A percentile compares a stretch with the other conserved stretches of the same genome.
These are phyloP conservation scores for Cyclophora albipunctata DNA, from an alignment of 2,888 invertebrate genomes.

Conservation along the genomic window DNA sequence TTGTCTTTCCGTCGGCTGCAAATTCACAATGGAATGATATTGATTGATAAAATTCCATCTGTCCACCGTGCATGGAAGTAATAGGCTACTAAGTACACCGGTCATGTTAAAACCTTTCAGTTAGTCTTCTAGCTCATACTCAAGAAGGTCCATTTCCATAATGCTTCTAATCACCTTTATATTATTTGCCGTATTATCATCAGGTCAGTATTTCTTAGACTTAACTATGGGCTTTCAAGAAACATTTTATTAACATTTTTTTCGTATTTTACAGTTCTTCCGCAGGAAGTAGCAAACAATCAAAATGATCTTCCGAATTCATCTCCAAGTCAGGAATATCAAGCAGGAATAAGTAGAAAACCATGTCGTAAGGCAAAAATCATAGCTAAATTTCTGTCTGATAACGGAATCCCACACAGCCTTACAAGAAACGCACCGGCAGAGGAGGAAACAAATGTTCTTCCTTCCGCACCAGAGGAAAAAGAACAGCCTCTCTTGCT, in stretches of 20 bases:
- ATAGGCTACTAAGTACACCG: conserved; percentile 12
- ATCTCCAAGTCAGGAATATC: conserved; percentile 1
- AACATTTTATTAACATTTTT: background rate
- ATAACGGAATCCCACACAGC: conserved; percentile 9
- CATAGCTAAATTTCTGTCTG: conserved; percentile 7
- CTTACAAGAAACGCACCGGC: no score
- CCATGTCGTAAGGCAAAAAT: conserved; percentile 21
- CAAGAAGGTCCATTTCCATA: conserved; percentile 5
- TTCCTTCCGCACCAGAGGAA: no score
- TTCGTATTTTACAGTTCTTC: background rate
- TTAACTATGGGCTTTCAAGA: background rate
- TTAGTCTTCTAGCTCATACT: conserved; percentile 2
- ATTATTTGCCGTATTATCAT: conserved; percentile 6
- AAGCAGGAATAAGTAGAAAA: conserved; percentile 8
- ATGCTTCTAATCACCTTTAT: conserved; percentile 12
- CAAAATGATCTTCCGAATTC: background rate
- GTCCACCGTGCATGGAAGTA: conserved; percentile 8
- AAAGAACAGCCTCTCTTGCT: no score
- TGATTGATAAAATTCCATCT: conserved; percentile 45
- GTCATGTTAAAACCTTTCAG: background rate
- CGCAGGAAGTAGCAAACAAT: background rate
- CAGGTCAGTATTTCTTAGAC: conserved; percentile 9
- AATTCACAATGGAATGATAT: conserved; percentile 53
- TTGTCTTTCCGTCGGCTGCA: conserved; percentile 53
- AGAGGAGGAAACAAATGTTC: no score